Evolutionary conservation across 92 coral and sea anemone genomes (phyloP).

Genomic region (Muricea muricata): DNA sequence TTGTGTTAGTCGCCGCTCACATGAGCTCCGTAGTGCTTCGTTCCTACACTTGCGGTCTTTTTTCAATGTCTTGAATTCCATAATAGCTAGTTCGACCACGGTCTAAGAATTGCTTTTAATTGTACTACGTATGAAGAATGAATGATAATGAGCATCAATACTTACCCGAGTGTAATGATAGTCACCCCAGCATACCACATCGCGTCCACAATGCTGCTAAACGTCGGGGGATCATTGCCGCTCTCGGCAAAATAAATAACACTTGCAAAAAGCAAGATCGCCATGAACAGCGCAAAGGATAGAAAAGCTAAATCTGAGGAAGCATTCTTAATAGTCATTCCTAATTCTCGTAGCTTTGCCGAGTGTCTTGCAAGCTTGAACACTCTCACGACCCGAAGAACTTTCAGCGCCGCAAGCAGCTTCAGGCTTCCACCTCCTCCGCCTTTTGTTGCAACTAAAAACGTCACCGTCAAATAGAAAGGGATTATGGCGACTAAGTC

Average conservation of each 20-base stretch:
- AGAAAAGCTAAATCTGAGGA: slow-evolving; percentile 80
- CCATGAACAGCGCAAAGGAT: slow-evolving; percentile 79
- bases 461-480: slow-evolving; percentile 73
- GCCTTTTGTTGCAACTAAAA: slow-evolving; percentile 59
- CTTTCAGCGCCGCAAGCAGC: slow-evolving; percentile 88
- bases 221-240: slow-evolving; percentile 79
- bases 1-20: too few relatives aligned
- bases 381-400: slow-evolving; percentile 87
- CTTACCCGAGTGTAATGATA: slow-evolving; percentile 96
- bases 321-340: slow-evolving; percentile 79
- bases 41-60: too few relatives aligned
- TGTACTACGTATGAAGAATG: too few relatives aligned
- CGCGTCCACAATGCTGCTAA: slow-evolving; percentile 89
- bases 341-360: slow-evolving; percentile 84
- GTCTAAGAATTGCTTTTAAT: too few relatives aligned
- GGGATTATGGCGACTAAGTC: slow-evolving; percentile 90
- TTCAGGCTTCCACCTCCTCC: slow-evolving; percentile 75
- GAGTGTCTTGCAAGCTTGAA: slow-evolving; percentile 92
- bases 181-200: slow-evolving; percentile 99
- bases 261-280: slow-evolving; percentile 87
- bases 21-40: too few relatives aligned
- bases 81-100: too few relatives aligned
- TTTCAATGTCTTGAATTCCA: too few relatives aligned
- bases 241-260: slow-evolving; percentile 87
- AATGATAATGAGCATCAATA: too few relatives aligned